Evolutionary conservation across 2,797 vertebrate genomes (phyloP), one percentile per base, ranked within the genome.

Genomic region (Acipenser ruthenus): DNA sequence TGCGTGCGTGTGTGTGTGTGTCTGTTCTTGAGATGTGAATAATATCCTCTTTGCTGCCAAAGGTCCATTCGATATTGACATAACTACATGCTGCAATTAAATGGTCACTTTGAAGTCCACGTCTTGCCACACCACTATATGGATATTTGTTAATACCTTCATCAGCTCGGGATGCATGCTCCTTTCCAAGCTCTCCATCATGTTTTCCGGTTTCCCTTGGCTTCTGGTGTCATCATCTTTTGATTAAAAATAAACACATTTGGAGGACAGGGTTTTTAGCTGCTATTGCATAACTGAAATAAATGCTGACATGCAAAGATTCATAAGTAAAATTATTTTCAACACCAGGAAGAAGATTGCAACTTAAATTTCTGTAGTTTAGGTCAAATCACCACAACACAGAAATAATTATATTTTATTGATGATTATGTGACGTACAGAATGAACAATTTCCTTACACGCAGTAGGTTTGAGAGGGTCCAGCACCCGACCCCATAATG

Each of bases 121-220:
- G 37, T 37, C 5, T 37, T 37, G 37, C 3, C 37, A 37, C 37
- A 37, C 37, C 5, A 37, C 37, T 37, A 37, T 37, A 37, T 37
- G 5, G 37, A 37, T 37, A 37, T 37, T 37, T 37, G 0, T 37
- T 37, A 37, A 37, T 92, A 99, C 97, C 96, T 98, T 99, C 81
- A 93, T 89, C 37, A 99, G 89, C 81, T 99, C 96, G 0, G 92
- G 94, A 65, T 97, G 94, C 80, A 99, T 88, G 82, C 92, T 96
- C 67, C 93, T 90, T 75, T 96, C 95, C 78, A 93, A 86, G 73
- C 91, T 94, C 76, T 97, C 95, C 82, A 92, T 80, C 75, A 93
- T 89, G 77, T 88, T 92, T 75, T 99, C 96, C 0, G 92, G 81
- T 87, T 95, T 99, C 9, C 94, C 95, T 78, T 94, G 94, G 56